Percentiles rank a stretch among this genome's conserved stretches.
These are phyloP conservation scores for Syrphus vitripennis DNA, from an alignment of 2,888 invertebrate species.

Conservation along the genomic window DNA sequence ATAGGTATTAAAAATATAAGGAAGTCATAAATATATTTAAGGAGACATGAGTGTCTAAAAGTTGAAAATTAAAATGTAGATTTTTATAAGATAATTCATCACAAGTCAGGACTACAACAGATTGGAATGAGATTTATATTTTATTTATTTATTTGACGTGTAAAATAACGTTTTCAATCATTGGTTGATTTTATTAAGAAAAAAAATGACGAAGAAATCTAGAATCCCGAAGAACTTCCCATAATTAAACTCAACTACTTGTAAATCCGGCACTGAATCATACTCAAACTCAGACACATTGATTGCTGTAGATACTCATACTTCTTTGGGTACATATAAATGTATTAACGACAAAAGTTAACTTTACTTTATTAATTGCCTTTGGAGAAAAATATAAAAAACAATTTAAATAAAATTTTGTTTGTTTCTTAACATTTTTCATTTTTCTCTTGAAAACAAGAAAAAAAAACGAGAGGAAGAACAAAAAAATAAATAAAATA, in stretches of 20 bases:
- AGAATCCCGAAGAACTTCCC: background rate
- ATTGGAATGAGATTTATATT: too few species aligned
- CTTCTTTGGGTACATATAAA: background rate
- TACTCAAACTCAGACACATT: slow-evolving; percentile 3
- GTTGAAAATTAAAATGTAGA: too few species aligned
- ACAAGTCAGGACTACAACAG: too few species aligned
- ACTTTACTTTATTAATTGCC: slow-evolving; percentile 58
- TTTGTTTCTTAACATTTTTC: slow-evolving; percentile 50
- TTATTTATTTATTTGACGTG: too few species aligned
- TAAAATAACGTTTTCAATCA: too few species aligned
- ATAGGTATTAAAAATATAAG: too few species aligned
- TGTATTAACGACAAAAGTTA: slow-evolving; percentile 9
- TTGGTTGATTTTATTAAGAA: too few species aligned
- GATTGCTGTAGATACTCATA: background rate
- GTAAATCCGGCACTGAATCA: background rate
- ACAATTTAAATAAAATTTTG: slow-evolving; percentile 49
- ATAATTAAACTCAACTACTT: background rate
- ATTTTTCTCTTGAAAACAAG: slow-evolving; percentile 25
- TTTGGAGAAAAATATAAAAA: slow-evolving; percentile 34
- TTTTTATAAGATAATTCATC: too few species aligned
- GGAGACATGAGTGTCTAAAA: too few species aligned
- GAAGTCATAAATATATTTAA: too few species aligned
- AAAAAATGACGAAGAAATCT: too few species aligned
- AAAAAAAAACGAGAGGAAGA: slow-evolving; percentile 14
- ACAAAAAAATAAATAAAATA: slow-evolving; percentile 40